Conservation (phyloP, 2,888 invertebrate genomes). For the Mythimna vitellina region DNA sequence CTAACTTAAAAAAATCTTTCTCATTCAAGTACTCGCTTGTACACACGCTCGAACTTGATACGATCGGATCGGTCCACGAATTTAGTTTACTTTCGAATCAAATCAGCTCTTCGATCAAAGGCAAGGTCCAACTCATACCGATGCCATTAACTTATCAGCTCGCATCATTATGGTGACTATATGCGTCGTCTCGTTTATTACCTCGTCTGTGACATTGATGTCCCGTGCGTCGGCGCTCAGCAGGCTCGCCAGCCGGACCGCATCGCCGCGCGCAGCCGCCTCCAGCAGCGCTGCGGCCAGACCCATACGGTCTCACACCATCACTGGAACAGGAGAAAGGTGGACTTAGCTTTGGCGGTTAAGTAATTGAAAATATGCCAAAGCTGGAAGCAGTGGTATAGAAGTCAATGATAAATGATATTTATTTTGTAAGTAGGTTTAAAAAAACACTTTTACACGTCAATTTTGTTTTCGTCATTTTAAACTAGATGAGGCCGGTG, state of each 20-base stretch:
- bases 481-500: no score
- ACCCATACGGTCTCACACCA: conserved; percentile 89
- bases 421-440: no score
- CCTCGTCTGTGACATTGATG: conserved; percentile 94
- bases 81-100: no score
- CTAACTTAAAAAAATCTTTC: no score
- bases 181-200: conserved; percentile 69
- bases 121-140: not conserved
- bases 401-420: no score
- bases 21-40: no score
- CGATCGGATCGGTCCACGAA: no score
- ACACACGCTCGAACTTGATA: no score
- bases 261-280: conserved; percentile 95
- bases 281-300: conserved; percentile 94
- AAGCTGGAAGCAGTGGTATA: no score
- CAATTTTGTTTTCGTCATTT: no score
- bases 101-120: not conserved
- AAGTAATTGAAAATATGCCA: no score
- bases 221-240: conserved; percentile 93
- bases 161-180: not conserved
- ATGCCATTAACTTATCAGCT: not conserved
- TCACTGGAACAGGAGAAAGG: conserved; percentile 76
- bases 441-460: no score
- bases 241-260: conserved; percentile 93
- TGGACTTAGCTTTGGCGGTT: not conserved